Evolutionary conservation across 2,113 vertebrate species (phyloP).

Genomic region (Gymnogyps californianus): DNA sequence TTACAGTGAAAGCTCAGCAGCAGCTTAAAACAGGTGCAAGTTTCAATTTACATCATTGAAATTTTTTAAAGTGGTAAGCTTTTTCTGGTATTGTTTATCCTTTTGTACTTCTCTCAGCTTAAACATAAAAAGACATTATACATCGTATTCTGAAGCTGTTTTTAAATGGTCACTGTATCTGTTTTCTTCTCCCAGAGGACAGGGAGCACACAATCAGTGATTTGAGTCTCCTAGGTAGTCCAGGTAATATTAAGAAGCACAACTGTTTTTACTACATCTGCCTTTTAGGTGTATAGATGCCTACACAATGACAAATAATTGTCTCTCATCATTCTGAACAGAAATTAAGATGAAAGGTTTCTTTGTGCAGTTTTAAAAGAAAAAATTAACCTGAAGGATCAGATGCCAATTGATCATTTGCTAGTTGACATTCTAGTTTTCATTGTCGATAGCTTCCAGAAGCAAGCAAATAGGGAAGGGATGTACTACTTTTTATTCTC

Average conservation of each 20-base stretch:
- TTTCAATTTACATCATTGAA: background rate
- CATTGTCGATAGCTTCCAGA: background rate
- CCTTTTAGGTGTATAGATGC: background rate
- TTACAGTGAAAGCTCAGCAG: background rate
- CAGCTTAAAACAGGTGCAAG: background rate
- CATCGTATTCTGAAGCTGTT: background rate
- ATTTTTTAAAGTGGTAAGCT: background rate
- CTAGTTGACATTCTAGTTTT: background rate
- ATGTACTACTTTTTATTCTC: background rate
- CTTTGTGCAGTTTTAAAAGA: background rate
- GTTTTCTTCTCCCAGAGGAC: accelerated
- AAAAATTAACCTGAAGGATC: background rate
- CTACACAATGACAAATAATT: background rate
- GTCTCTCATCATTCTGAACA: background rate
- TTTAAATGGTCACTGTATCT: background rate
- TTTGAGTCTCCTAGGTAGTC: background rate
- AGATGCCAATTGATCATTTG: background rate
- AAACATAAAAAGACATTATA: background rate
- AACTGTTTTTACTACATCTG: background rate
- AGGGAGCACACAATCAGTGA: background rate
- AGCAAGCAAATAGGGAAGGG: background rate
- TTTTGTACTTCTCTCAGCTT: background rate
- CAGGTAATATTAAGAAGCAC: background rate
- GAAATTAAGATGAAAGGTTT: background rate
- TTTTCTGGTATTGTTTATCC: background rate